Base-by-base conservation (phyloP, 1,140 invertebrate genomes). In the Harpegnathos saltator region DNA sequence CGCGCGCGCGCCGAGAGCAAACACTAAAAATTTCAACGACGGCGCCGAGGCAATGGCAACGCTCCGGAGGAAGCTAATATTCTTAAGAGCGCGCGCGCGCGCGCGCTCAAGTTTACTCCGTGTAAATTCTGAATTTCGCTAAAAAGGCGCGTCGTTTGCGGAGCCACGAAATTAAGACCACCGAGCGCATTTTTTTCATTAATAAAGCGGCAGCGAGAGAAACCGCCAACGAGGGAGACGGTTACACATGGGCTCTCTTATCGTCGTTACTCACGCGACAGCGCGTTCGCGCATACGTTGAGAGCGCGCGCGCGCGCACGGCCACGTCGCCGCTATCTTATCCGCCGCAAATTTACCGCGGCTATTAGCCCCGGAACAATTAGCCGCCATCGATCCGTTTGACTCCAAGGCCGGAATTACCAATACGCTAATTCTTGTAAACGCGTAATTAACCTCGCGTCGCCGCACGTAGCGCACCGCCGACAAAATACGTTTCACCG, bases 361-460 rank as follows among this genome's bases (percentile, higher is more conserved):
- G 54, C 50, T 15, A 83, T 78, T 83, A 78, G n/a, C 33, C 61
- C 24, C 26, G 17, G 24, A 56, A 72, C 65, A 78, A 78, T 77
- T 75, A 77, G 17, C 63, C 73, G 80, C 26, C 77, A 33, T 58
- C 59, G 62, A 78, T 56, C 73, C 33, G 54, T 78, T 77, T 75
- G 59, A 24, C 50, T n/a, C 63, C 69, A 80, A 85, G 84, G 68
- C 50, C 61, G 50, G 74, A 83, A 73, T 83, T 85, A 71, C 52
- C 65, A n/a, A 80, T 71, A 71, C 75, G 75, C 65, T 80, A 80
- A 80, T 82, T 82, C 81, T 77, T 59, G 71, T 62, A 66, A 75
- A 52, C 83, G 77, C 71, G 77, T 84, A 84, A 87, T 87, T 87
- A 83, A 86, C 84, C 78, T 62, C 17, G 54, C 56, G 63, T 75